Evolutionary conservation across 1,140 invertebrate species (phyloP).

Genomic region (Drosophila prosaltans): DNA sequence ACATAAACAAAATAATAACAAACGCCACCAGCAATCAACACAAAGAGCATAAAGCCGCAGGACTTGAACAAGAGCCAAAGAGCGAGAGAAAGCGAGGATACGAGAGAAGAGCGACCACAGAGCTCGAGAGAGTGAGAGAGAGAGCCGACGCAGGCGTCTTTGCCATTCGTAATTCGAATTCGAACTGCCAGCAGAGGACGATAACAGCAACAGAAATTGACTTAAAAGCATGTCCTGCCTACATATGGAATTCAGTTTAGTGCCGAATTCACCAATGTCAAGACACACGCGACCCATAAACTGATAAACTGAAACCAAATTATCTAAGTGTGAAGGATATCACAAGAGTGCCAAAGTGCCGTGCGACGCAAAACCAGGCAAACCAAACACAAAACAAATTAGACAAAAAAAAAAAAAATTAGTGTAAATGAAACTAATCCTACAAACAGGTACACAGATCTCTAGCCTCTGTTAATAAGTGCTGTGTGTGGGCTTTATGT

Average conservation of each 20-base stretch:
- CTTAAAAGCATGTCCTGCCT: conserved; percentile 73
- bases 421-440: conserved; percentile 35
- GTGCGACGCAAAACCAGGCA: conserved; percentile 35
- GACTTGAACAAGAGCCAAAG: conserved; percentile 3
- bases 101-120: not conserved
- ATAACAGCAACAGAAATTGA: conserved; percentile 23
- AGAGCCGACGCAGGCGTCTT: conserved; percentile 46
- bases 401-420: conserved; percentile 17
- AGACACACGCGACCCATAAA: conserved; percentile 56
- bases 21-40: conserved; percentile 49
- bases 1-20: conserved; percentile 80
- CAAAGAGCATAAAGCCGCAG: conserved; percentile 40
- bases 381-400: conserved; percentile 18
- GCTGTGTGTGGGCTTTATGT: conserved; percentile 24
- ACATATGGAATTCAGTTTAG: conserved; percentile 70
- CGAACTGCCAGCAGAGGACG: conserved; percentile 13
- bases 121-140: conserved; percentile 7
- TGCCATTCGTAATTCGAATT: conserved; percentile 52
- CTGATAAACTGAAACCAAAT: conserved; percentile 7
- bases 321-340: not conserved
- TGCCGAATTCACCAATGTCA: conserved; percentile 69
- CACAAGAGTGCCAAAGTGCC: conserved; percentile 50
- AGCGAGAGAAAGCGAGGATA: not conserved
- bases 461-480: conserved; percentile 18
- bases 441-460: conserved; percentile 27